Percentiles rank a stretch among this genome's conserved stretches.
Evolutionary conservation across 2,888 invertebrate species (phyloP).

Genomic region (Synergus gifuensis): DNA sequence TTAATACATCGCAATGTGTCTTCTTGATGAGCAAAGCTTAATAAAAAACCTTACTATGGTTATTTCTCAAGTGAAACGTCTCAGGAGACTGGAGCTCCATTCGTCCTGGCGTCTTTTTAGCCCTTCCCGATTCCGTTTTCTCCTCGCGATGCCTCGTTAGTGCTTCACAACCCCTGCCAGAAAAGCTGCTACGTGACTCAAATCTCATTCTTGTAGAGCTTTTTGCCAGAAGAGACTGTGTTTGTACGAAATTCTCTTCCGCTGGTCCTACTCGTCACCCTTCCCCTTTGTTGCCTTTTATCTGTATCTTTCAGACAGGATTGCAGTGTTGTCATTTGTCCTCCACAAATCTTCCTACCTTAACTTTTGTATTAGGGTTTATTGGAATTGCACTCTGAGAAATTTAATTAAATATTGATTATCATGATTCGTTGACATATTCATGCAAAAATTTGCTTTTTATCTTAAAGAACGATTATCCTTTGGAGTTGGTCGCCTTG

Average conservation of each 20-base stretch:
- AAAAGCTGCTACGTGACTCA: slow-evolving; percentile 73
- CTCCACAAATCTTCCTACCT: background rate
- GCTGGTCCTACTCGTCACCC: slow-evolving; percentile 30
- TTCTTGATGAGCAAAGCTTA: slow-evolving; percentile 18
- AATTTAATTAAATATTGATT: background rate
- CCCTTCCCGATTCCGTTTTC: slow-evolving; percentile 60
- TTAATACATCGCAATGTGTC: slow-evolving; percentile 15
- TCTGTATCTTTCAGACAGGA: slow-evolving; percentile 7
- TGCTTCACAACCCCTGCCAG: slow-evolving; percentile 63
- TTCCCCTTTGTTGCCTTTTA: background rate
- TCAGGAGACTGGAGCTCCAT: slow-evolving; percentile 52
- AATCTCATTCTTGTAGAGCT: slow-evolving; percentile 67
- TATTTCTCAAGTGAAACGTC: slow-evolving; percentile 41
- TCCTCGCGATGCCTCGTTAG: slow-evolving; percentile 63
- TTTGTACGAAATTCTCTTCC: slow-evolving; percentile 56
- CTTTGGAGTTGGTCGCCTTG: slow-evolving; percentile 90
- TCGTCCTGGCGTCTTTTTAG: slow-evolving; percentile 52
- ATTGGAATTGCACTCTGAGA: background rate
- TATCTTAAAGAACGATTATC: slow-evolving; percentile 86
- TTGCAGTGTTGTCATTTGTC: background rate
- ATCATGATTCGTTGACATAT: background rate
- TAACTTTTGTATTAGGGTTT: background rate
- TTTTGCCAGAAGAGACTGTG: slow-evolving; percentile 59
- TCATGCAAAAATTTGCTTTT: background rate
- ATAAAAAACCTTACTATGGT: slow-evolving; percentile 27